Base-by-base conservation (phyloP, 2,797 vertebrate genomes). In the Peromyscus eremicus region DNA sequence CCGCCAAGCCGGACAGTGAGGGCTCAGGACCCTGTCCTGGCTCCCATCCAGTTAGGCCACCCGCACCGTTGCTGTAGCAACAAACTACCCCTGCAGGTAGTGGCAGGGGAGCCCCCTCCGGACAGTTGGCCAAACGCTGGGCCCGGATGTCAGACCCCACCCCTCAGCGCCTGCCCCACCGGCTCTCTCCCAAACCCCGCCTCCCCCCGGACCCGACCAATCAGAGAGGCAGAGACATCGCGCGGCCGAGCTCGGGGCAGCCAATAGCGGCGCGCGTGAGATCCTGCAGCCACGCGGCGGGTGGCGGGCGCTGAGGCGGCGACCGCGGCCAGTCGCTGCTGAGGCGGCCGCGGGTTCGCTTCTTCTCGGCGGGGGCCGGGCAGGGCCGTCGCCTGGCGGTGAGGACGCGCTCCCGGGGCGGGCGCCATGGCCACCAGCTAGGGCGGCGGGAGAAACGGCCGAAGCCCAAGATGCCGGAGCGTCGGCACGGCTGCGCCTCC, bases 181-280 rank as follows among this genome's bases (percentile, higher is more conserved):
- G 4, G 66, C 9, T 2, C 62, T 2, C 62, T 14, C 5, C 77
- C 43, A 13, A 62, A 37, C 43, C 32, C 73, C 93, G 27, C 91
- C 97, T 4, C 19, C 34, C 2, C 23, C 97, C 96, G 17, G 2
- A 64, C 4, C 1, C 0, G 46, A 80, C 98, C 95, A 98, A 98
- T 97, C 97, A 80, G 86, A 96, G 60, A 40, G 27, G 32, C 34
- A 76, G 97, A 98, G 95, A 98, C 98, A 98, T 97, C 94, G 19
- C 13, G 94, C 32, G 27, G 93, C 73, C 80, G 0, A 71, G 62
- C 43, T 21, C 17, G 4, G 29, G 55, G 32, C 89, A 96, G 91
- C 98, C 98, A 98, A 98, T 98, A 94, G 95, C 85, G 76, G 97
- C 86, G 81, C 64, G 83, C 86, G 75, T 98, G 92, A 97, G 98